A percentile compares a stretch with the other conserved stretches of the same genome.
Evolutionary conservation across 2,888 invertebrate genomes (phyloP).

Genomic region (Cantharis flavilabris): DNA sequence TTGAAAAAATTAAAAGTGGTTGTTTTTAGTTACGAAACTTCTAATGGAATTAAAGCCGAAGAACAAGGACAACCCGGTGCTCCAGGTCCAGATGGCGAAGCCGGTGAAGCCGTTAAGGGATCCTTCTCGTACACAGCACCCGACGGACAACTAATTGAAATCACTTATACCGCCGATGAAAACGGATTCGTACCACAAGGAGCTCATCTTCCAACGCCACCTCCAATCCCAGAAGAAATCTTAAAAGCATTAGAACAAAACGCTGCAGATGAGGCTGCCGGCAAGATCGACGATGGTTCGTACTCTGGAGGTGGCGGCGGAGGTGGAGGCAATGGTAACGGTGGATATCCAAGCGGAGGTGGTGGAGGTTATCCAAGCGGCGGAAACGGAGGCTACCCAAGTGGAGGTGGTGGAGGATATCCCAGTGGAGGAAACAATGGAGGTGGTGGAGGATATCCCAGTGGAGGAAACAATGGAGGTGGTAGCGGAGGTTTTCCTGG

Average conservation of each 20-base stretch:
- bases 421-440: constrained; percentile 16
- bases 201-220: constrained; percentile 65
- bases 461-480: constrained; percentile 35
- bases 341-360: constrained; percentile 40
- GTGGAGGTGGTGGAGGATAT: constrained; percentile 31
- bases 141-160: constrained; percentile 64
- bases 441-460: constrained; percentile 34
- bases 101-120: constrained; percentile 62
- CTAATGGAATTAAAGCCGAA: constrained; percentile 66
- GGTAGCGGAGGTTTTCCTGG: constrained; percentile 38
- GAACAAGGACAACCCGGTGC: constrained; percentile 66
- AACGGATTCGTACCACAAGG: constrained; percentile 68
- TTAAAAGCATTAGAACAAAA: constrained; percentile 61
- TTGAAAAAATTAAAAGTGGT: not conserved
- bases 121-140: constrained; percentile 68
- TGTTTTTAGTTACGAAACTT: constrained; percentile 64
- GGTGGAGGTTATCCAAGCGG: constrained; percentile 41
- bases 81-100: constrained; percentile 62
- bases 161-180: constrained; percentile 69
- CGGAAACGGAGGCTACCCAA: constrained; percentile 36
- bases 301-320: constrained; percentile 34
- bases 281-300: constrained; percentile 34
- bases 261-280: constrained; percentile 55
- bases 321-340: constrained; percentile 37
- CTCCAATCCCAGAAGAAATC: constrained; percentile 69